These are phyloP conservation scores for Spilosoma lubricipeda DNA, from an alignment of 2,888 invertebrate genomes.

Conservation along the genomic window DNA sequence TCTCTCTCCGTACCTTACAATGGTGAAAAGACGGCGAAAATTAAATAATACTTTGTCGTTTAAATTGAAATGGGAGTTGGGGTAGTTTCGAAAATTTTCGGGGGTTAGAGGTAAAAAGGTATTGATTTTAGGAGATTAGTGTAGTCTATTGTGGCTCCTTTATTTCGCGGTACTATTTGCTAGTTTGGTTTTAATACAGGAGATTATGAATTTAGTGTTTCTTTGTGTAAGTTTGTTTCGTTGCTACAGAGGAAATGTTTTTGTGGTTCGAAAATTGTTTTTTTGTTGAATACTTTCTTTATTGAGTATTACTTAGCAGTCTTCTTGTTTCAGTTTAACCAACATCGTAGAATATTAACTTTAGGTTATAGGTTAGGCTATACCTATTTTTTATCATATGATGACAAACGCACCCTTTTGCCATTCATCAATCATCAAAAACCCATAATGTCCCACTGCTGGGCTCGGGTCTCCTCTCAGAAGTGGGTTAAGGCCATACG, in stretches of 20 bases:
- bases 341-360: too few relatives aligned
- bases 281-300: constrained; percentile 18
- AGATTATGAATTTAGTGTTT: constrained; percentile 38
- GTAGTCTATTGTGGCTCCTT: constrained; percentile 59
- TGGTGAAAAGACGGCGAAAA: constrained; percentile 84
- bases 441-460: too few relatives aligned
- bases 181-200: constrained; percentile 33
- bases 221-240: not conserved
- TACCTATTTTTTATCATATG: too few relatives aligned
- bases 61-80: constrained; percentile 77
- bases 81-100: constrained; percentile 78
- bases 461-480: too few relatives aligned
- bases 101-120: constrained; percentile 83
- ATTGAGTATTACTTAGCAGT: not conserved
- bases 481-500: too few relatives aligned
- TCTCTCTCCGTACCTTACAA: constrained; percentile 80
- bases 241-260: not conserved
- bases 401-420: not conserved
- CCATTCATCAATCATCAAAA: too few relatives aligned
- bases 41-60: constrained; percentile 87
- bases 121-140: constrained; percentile 83
- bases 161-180: constrained; percentile 45
- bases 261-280: constrained; percentile 1
- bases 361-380: too few relatives aligned
- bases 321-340: not conserved